Evolutionary conservation across 2,797 vertebrate genomes (phyloP).

Genomic region (Darevskia mixta): DNA sequence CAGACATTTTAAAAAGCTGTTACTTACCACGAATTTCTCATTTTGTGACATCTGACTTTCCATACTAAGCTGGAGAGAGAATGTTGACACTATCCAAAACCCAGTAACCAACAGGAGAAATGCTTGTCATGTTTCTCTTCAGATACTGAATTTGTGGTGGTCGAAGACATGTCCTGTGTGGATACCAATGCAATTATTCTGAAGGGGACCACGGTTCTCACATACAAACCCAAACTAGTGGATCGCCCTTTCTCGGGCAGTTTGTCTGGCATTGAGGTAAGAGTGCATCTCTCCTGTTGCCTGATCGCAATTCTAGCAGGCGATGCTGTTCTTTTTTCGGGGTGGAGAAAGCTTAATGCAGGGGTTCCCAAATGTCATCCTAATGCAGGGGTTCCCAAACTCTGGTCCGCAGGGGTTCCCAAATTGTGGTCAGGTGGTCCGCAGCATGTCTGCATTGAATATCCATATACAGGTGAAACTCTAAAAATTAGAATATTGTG

Average conservation of each 20-base stretch:
- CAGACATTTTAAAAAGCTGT: too few species aligned
- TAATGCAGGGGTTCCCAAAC: too few species aligned
- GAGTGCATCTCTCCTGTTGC: not conserved
- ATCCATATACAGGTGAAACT: too few species aligned
- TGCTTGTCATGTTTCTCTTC: slow-evolving; percentile 21
- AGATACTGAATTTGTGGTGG: slow-evolving; percentile 98
- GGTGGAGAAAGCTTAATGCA: too few species aligned
- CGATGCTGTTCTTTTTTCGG: not conserved
- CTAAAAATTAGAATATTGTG: too few species aligned
- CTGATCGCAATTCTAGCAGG: not conserved
- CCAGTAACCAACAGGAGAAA: not conserved
- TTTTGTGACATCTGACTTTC: not conserved
- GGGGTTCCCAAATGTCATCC: too few species aligned
- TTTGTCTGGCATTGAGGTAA: slow-evolving; percentile 93
- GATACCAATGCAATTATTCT: slow-evolving; percentile 95
- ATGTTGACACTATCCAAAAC: too few species aligned
- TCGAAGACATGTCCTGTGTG: slow-evolving; percentile 91
- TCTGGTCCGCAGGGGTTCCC: too few species aligned
- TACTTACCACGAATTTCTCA: not conserved
- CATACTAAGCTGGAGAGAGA: not conserved
- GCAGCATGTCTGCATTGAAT: too few species aligned
- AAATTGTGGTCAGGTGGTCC: too few species aligned
- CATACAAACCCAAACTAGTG: slow-evolving; percentile 92
- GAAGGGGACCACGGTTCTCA: slow-evolving; percentile 96
- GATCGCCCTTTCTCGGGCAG: slow-evolving; percentile 96